phyloP scores from a whole-genome alignment of 2,888 invertebrate species.

The Campoletis raptor region DNA sequence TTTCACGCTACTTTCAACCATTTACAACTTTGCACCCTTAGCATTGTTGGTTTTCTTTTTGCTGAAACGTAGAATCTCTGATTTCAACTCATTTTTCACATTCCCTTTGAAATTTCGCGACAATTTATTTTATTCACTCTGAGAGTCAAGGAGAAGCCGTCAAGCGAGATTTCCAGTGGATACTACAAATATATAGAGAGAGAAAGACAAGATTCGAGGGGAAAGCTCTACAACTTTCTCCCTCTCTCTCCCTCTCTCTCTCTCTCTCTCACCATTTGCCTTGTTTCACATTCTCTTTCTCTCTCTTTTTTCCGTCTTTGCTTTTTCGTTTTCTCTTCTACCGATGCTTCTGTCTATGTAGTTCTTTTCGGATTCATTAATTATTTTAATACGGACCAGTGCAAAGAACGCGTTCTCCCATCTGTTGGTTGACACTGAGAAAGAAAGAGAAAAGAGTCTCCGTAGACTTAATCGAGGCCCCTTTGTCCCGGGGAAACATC shows the following conservation, averaged over 20 bases:
- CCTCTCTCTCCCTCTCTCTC: slow-evolving; percentile 26
- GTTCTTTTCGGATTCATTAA: slow-evolving; percentile 61
- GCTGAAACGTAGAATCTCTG: slow-evolving; percentile 12
- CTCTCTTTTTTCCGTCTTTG: slow-evolving; percentile 12
- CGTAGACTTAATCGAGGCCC: slow-evolving; percentile 64
- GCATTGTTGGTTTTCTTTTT: slow-evolving; percentile 29
- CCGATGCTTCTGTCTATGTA: slow-evolving; percentile 22
- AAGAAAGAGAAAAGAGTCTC: slow-evolving; percentile 37
- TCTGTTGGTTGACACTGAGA: slow-evolving; percentile 67
- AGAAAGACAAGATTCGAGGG: slow-evolving; percentile 44
- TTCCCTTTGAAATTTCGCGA: slow-evolving; percentile 51
- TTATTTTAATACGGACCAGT: slow-evolving; percentile 67
- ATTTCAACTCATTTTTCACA: slow-evolving; percentile 44
- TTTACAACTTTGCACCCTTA: slow-evolving; percentile 27
- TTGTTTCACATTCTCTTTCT: slow-evolving; percentile 12
- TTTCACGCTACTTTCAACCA: neutral
- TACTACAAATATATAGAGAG: slow-evolving; percentile 16
- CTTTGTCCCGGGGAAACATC: slow-evolving; percentile 59
- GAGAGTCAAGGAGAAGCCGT: slow-evolving; percentile 40
- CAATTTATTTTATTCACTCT: slow-evolving; percentile 59
- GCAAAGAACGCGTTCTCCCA: slow-evolving; percentile 45
- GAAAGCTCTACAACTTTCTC: slow-evolving; percentile 47
- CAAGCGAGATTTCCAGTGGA: slow-evolving; percentile 44
- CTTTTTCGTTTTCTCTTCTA: slow-evolving; percentile 23
- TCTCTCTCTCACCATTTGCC: slow-evolving; percentile 11